A percentile compares a stretch with the other conserved stretches of the same genome.
phyloP scores from a whole-genome alignment of 2,797 vertebrate genomes.

The Premnoplex brunnescens region DNA sequence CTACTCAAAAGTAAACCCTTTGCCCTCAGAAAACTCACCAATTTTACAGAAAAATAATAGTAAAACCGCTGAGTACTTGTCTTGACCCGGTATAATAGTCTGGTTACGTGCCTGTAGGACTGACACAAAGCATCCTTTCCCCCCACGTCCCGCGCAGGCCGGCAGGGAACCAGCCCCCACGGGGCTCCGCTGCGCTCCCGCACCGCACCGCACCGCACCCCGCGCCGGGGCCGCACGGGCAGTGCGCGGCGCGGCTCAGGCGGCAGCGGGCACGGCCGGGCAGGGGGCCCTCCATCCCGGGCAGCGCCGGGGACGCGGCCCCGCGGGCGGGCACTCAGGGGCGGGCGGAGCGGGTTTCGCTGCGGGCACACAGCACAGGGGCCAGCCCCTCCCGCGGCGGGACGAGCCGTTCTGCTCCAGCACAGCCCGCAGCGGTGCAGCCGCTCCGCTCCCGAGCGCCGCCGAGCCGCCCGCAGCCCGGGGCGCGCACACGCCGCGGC shows the following conservation, averaged over 20 bases:
- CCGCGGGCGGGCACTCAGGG: too few relatives aligned
- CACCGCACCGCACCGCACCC: too few relatives aligned
- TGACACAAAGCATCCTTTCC: not conserved
- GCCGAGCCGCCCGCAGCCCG: not conserved
- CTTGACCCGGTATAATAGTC: not conserved
- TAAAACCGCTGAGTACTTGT: fast-evolving
- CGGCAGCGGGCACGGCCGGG: too few relatives aligned
- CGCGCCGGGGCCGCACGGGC: not conserved
- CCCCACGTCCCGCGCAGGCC: not conserved
- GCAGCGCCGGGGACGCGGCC: too few relatives aligned
- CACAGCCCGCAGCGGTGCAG: not conserved
- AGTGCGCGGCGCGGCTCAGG: not conserved
- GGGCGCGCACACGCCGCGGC: not conserved
- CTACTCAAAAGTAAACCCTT: not conserved
- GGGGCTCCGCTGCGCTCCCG: too few relatives aligned
- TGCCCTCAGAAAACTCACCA: not conserved
- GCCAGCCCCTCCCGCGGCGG: fast-evolving
- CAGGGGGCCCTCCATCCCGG: too few relatives aligned
- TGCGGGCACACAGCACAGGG: fast-evolving
- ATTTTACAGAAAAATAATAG: not conserved
- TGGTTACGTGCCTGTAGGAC: fast-evolving
- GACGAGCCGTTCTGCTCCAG: not conserved
- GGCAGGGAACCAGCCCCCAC: fast-evolving
- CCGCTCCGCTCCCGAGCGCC: too few relatives aligned
- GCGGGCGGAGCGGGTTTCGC: not conserved